These are phyloP conservation scores for Propithecus coquereli DNA, from an alignment of 2,113 vertebrate species.

Conservation along the genomic window DNA sequence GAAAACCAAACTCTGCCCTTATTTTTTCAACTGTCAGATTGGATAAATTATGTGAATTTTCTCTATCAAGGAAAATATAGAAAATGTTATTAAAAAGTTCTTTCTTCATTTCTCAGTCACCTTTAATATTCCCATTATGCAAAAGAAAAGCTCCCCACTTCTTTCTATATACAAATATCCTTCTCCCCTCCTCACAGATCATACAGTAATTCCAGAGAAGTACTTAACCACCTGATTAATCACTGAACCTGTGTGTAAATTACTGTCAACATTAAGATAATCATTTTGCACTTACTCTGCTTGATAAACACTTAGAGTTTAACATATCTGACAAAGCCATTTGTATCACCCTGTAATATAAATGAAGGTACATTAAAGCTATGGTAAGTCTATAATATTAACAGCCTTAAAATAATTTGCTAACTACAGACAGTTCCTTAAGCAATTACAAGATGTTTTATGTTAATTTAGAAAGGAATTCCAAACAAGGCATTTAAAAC, in stretches of 20 bases:
- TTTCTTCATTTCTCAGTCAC: background rate
- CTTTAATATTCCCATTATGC: background rate
- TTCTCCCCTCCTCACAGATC: background rate
- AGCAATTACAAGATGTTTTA: slow-evolving; percentile 70
- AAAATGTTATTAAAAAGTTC: background rate
- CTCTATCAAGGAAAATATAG: background rate
- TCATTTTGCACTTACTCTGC: slow-evolving; percentile 32
- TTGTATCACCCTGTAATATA: background rate
- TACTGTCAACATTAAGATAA: slow-evolving; percentile 34
- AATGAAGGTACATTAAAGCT: slow-evolving; percentile 39
- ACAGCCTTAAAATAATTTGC: slow-evolving; percentile 56
- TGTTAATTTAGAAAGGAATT: slow-evolving; percentile 62
- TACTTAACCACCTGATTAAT: slow-evolving; percentile 61
- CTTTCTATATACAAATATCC: background rate
- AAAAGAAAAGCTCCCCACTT: background rate
- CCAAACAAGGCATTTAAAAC: slow-evolving; percentile 68
- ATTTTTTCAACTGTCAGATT: background rate
- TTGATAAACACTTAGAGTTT: slow-evolving; percentile 52
- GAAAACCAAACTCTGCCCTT: slow-evolving; percentile 11
- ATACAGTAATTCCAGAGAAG: background rate
- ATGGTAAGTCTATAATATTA: slow-evolving; percentile 37
- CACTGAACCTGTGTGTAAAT: slow-evolving; percentile 46
- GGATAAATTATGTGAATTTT: background rate
- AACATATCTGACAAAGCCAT: slow-evolving; percentile 21
- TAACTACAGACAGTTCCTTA: slow-evolving; percentile 55